Evolutionary conservation across 2,888 invertebrate species (phyloP).

Genomic region (Agrotis clavis): DNA sequence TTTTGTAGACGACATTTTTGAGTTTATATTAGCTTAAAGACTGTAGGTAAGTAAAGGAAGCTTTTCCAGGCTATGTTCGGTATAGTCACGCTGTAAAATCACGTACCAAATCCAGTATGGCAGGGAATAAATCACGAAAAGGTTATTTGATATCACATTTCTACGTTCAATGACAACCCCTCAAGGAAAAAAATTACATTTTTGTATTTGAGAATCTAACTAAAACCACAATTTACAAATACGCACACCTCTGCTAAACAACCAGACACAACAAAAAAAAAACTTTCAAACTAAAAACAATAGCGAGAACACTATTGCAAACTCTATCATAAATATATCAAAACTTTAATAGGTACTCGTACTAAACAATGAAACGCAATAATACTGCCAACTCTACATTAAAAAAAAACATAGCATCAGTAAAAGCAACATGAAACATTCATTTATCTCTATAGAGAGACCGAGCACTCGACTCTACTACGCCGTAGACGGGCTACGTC

Average conservation of each 20-base stretch:
- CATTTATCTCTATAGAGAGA: slow-evolving; percentile 46
- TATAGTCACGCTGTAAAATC: background rate
- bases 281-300: background rate
- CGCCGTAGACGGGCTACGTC: slow-evolving; percentile 82
- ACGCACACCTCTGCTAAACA: background rate
- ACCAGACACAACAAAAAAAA: background rate
- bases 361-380: slow-evolving; percentile 40
- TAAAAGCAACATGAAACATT: slow-evolving; percentile 60
- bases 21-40: background rate
- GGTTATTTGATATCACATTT: background rate
- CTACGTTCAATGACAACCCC: background rate
- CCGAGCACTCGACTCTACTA: slow-evolving; percentile 73
- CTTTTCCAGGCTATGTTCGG: background rate
- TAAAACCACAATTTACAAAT: background rate
- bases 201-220: no score
- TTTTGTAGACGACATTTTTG: background rate
- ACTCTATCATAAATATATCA: slow-evolving; percentile 20
- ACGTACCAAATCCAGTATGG: background rate
- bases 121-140: background rate
- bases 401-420: slow-evolving; percentile 27
- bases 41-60: background rate
- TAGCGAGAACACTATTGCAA: background rate
- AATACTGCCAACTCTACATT: slow-evolving; percentile 19
- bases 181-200: no score
- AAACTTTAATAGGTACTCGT: slow-evolving; percentile 27